Base-by-base conservation (phyloP, 2,888 invertebrate species). In the Patella ulyssiponensis region DNA sequence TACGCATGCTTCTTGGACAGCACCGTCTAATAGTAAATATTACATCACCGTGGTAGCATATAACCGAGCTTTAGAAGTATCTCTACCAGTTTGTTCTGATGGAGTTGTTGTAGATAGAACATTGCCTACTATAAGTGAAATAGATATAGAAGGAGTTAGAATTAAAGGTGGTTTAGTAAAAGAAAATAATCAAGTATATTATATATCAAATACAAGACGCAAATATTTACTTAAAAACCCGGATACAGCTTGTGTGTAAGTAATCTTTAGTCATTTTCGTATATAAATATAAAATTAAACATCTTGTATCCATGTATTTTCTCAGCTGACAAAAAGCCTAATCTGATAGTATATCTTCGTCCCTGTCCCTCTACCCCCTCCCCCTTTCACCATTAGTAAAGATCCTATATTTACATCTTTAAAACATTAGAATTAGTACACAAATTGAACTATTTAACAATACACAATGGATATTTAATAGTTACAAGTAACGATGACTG, bases 11-110 rank as follows among this genome's bases (percentile, higher is more conserved):
- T 73, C 77, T 4, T 83, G 77, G 74, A 77, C 64, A 23, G 86
- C 82, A 7, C 71, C 82, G 3, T 71, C 52, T 2, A 75, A 79
- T 11, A 86, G 85, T 1, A 79, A 71, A n/a, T 88, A 86, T 64
- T 81, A 81, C 72, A 77, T 85, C 5, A 85, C 86, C 12, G 86
- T 88, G 1, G 86, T 85, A 14, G 88, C 87, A 12, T 86, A 81
- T 69, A 88, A 88, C 77, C 82, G 82, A 53, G 88, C 86, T 3
- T 73, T 85, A 5, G 85, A 81, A 23, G 79, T 81, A 11, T 85
- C 85, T 20, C 78, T 78, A 17, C 83, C 85, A 0, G 87, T 86
- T 15, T 88, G 88, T 79, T 86, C 86, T 23, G 86, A 88, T 76
- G 87, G 87, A 27, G 82, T 88, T 2, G 81, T 78, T 1, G 74